Evolutionary conservation across 2,797 vertebrate genomes (phyloP), one percentile per base, ranked within the genome.

Genomic region (Leptatherina wallacei): DNA sequence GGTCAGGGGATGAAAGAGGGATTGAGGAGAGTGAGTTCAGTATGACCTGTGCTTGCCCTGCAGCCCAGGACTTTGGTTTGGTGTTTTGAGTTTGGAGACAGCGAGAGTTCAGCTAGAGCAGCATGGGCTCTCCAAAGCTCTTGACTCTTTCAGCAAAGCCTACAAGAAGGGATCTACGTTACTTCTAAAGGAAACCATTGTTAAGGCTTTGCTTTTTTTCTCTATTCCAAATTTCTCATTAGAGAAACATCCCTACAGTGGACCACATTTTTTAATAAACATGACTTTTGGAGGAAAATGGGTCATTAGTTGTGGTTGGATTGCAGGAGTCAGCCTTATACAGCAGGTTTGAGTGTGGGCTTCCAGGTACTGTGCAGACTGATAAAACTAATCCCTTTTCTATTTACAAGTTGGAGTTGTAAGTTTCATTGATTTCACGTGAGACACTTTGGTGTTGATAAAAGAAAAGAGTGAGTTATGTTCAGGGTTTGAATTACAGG

Each of bases 1-100:
- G 77, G 76, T 80, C 76, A 81, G 75, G 60, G 61, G 77, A 66
- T 58, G 65, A 82, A 77, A 68, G 65, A 65, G 58, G 68, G 76
- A 65, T 71, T 61, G 38, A 73, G 66, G 82, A 86, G 67, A 87
- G 75, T 74, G 84, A 85, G 76, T 81, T 89, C 83, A 90, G 42
- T 0, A 9, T 87, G 87, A 80, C 88, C 86, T 64, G 32, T 29
- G 72, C 24, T 51, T 86, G 84, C 73, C 82, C 81, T 68, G 64
- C 10, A 63, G 71, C n/a, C n/a, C 22, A 36, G 72, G 63, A 65
- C 33, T 61, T 73, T 72, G 80, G 72, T 85, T 84, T 77, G 69
- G 24, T 82, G 70, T 84, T 85, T 87, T 77, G 79, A 75, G 27
- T 64, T 38, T 36, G 22, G 35, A 77, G 58, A 80, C 60, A n/a